Percentiles rank a stretch among this genome's conserved stretches.
phyloP scores from a whole-genome alignment of 1,140 invertebrate species.

The Andrena cerasifolii region DNA sequence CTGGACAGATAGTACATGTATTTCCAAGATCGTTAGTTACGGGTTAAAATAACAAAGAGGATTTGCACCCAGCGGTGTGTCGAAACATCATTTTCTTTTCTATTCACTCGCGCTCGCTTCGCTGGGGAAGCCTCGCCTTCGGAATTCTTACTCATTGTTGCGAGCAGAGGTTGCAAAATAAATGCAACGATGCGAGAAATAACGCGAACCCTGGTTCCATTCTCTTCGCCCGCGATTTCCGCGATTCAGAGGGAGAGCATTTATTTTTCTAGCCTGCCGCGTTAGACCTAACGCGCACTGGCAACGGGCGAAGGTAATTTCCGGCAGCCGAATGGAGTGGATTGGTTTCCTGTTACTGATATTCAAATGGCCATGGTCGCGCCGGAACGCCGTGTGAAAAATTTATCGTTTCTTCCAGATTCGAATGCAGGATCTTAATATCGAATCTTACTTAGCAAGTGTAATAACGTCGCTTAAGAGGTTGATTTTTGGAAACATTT shows the following conservation, averaged over 20 bases:
- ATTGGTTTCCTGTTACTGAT: conserved; percentile 64
- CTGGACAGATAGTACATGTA: background rate
- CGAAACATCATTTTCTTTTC: background rate
- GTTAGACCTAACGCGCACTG: conserved; percentile 52
- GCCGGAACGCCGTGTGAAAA: conserved; percentile 38
- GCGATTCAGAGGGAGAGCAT: background rate
- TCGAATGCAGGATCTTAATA: conserved; percentile 8
- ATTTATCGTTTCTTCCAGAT: conserved; percentile 43
- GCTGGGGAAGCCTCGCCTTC: background rate
- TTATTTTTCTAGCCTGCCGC: conserved; percentile 30
- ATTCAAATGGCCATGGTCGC: conserved; percentile 53
- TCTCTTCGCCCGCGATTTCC: background rate
- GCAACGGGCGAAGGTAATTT: conserved; percentile 58
- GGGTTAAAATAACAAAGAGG: background rate
- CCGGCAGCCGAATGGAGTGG: conserved; percentile 57
- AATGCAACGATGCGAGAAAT: background rate
- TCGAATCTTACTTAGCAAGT: conserved; percentile 6
- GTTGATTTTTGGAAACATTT: no score
- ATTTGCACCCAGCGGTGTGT: background rate
- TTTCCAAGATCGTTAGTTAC: background rate
- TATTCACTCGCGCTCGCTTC: background rate
- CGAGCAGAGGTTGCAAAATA: background rate
- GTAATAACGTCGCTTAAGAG: no score
- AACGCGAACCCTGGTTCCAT: background rate
- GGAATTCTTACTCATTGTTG: background rate